phyloP scores from a whole-genome alignment of 2,888 invertebrate genomes.

The Drosophila subsilvestris region DNA sequence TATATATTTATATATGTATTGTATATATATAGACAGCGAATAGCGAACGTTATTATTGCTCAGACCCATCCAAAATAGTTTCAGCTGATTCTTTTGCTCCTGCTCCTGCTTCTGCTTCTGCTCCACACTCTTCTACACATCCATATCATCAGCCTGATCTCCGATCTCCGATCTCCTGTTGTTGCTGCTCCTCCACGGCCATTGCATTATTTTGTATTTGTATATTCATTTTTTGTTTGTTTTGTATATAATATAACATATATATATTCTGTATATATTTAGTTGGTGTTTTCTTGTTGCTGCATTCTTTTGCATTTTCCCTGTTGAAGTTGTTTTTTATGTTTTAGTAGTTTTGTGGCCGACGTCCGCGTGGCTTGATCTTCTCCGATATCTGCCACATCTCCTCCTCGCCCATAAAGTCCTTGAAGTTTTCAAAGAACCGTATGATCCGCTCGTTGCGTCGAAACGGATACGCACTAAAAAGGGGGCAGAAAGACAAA shows the following conservation, averaged over 20 bases:
- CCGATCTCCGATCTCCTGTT: neutral
- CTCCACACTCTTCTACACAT: neutral
- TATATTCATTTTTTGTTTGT: constrained; percentile 7
- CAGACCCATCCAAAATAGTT: constrained; percentile 58
- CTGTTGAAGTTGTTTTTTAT: neutral
- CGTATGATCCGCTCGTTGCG: constrained; percentile 96
- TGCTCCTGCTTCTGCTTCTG: neutral
- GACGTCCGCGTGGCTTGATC: constrained; percentile 90
- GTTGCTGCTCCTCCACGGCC: constrained; percentile 1
- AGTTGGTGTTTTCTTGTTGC: constrained; percentile 42
- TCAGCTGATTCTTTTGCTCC: constrained; percentile 17
- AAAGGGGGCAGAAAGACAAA: neutral
- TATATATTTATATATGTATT: constrained; percentile 33
- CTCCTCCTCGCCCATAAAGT: constrained; percentile 97
- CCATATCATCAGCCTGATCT: neutral
- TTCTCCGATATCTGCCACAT: constrained; percentile 99
- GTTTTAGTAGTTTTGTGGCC: constrained; percentile 78
- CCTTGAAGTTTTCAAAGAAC: constrained; percentile 98
- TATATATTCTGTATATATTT: constrained; percentile 15
- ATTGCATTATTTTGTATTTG: constrained; percentile 27
- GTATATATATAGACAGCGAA: constrained; percentile 45
- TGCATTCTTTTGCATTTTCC: constrained; percentile 25
- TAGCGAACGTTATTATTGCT: constrained; percentile 50
- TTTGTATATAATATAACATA: constrained; percentile 20
- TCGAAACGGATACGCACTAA: constrained; percentile 95